Percentiles rank a stretch among this genome's conserved stretches.
phyloP scores from a whole-genome alignment of 2,797 vertebrate genomes.

The Bucorvus abyssinicus region DNA sequence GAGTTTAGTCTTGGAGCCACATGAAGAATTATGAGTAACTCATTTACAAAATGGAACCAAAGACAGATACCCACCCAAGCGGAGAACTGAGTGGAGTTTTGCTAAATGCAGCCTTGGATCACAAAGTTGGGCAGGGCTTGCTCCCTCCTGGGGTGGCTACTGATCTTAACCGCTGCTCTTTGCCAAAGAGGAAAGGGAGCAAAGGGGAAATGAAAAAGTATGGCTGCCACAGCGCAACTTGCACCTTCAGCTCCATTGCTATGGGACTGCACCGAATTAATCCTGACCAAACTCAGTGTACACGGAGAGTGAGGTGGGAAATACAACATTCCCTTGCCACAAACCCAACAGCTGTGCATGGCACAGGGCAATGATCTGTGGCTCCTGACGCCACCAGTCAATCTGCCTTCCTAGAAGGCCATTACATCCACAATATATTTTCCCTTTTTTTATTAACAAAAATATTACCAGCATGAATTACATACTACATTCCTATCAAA shows the following conservation, averaged over 20 bases:
- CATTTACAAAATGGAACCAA: background rate
- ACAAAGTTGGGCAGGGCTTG: background rate
- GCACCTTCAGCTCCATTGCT: background rate
- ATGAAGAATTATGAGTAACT: background rate
- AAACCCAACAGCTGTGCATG: background rate
- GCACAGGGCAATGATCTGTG: background rate
- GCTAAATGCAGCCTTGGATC: background rate
- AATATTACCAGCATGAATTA: background rate
- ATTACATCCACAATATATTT: background rate
- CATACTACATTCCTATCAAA: background rate
- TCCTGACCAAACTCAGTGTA: background rate
- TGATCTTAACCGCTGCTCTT: background rate
- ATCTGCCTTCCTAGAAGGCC: background rate
- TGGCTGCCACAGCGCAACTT: background rate
- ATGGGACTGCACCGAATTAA: background rate
- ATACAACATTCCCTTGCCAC: background rate
- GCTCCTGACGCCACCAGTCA: background rate
- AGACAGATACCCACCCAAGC: background rate
- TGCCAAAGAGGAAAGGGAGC: background rate
- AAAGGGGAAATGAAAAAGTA: background rate
- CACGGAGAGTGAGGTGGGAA: background rate
- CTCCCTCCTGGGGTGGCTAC: background rate
- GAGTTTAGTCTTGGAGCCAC: background rate
- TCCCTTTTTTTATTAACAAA: background rate
- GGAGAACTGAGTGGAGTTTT: background rate